Percentiles rank a stretch among this genome's conserved stretches.
Evolutionary conservation across 2,888 invertebrate species (phyloP).

Genomic region (Patella ulyssiponensis): DNA sequence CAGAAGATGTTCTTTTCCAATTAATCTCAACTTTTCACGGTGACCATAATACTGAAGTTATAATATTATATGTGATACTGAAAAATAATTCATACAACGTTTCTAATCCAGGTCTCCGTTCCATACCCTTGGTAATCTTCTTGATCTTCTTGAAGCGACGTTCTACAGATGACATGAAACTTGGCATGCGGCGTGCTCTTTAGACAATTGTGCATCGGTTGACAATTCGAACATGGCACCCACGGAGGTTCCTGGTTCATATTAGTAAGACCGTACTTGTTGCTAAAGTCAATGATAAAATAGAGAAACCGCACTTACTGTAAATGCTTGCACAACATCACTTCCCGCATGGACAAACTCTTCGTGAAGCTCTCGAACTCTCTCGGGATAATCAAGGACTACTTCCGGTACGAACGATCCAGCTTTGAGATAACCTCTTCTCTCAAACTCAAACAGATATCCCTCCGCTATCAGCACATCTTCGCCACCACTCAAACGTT

Average conservation of each 20-base stretch:
- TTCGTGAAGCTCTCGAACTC: conserved; percentile 45
- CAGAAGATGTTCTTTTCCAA: conserved; percentile 62
- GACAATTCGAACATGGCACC: no score
- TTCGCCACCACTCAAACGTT: conserved; percentile 37
- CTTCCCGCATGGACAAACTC: conserved; percentile 59
- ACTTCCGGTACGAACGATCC: conserved; percentile 47
- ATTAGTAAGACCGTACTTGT: no score
- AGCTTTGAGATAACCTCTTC: conserved; percentile 47
- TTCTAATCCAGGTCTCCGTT: no score
- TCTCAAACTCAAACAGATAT: conserved; percentile 47
- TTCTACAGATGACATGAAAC: no score
- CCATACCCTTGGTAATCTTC: no score
- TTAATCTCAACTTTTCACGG: conserved; percentile 60
- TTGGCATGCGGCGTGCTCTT: no score
- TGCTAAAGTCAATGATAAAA: no score
- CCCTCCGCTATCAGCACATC: conserved; percentile 43
- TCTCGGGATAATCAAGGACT: conserved; percentile 44
- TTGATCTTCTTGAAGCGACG: no score
- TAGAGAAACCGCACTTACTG: conserved; percentile 35
- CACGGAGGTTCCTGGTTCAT: no score
- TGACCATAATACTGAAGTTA: conserved; percentile 66
- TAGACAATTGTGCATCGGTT: no score
- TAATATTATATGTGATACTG: neutral
- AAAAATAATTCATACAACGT: no score
- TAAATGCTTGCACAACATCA: conserved; percentile 57